Base-by-base conservation (phyloP, 2,113 vertebrate genomes). In the Leptosomus discolor region DNA sequence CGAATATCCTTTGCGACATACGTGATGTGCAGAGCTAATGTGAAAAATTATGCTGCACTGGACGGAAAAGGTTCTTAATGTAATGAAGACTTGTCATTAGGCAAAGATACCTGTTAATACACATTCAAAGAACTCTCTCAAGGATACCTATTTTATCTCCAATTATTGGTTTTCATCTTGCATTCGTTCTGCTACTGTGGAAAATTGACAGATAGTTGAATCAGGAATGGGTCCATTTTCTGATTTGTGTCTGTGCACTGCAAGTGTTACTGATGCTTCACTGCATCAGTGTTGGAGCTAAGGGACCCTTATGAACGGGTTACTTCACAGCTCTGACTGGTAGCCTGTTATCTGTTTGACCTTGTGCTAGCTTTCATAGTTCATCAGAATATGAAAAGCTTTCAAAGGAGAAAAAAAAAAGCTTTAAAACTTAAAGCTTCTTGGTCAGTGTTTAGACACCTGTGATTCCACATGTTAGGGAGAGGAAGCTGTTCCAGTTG, bases 391-490 rank as follows among this genome's bases (percentile, higher is more conserved):
- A 39, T 75, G 23, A 79, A 79, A 91, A 85, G 11, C 9, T 68
- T 85, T 68, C n/a, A 68, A 68, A 79, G 74, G 50, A 32, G 3
- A 5, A 16, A 6, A 12, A 36, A 43, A 7, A 46, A 36, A 36
- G 8, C 30, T 37, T 83, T 73, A 46, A 67, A 68, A 43, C 39
- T 9, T 1, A 23, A 68, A 85, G 30, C 18, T 77, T 46, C 45
- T 96, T 15, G 14, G 24, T 77, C 37, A 58, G 1, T 68, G 22
- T 85, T 91, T 69, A 77, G 41, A 53, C 8, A 7, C 6, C 19
- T 51, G 0, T 73, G 39, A n/a, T 34, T 2, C 27, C 24, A 19
- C 3, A 2, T 56, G 6, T 0, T 51, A 12, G 27, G 29, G 34
- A 64, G n/a, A 78, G 23, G 8, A 74, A 74, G 11, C 41, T 67